Evolutionary conservation across 2,113 vertebrate species (phyloP).

Genomic region (Tringa solitaria): DNA sequence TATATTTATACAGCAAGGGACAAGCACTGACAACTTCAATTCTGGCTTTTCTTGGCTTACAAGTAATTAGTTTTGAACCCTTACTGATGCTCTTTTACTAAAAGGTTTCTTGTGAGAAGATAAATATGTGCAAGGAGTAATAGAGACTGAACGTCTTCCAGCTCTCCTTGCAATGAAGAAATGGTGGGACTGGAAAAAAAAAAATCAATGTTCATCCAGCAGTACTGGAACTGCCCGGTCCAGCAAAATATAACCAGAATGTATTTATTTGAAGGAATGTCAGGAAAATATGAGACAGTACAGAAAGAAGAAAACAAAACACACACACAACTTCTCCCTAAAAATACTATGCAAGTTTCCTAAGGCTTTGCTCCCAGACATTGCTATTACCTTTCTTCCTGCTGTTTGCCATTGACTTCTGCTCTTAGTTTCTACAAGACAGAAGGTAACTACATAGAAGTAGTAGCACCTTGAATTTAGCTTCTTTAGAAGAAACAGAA

Average conservation of each 20-base stretch:
- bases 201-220: not conserved
- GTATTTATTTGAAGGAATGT: not conserved
- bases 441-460: not conserved
- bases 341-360: not conserved
- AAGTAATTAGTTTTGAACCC: not conserved
- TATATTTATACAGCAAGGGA: not conserved
- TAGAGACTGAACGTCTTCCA: not conserved
- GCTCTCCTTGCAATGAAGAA: not conserved
- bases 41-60: not conserved
- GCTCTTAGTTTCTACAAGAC: not conserved
- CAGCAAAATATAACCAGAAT: not conserved
- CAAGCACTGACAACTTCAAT: not conserved
- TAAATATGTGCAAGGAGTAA: not conserved
- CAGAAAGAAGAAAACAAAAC: not conserved
- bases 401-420: not conserved
- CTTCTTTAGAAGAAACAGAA: not conserved
- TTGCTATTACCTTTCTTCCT: not conserved
- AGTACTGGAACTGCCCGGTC: not conserved
- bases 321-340: not conserved
- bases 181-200: not conserved
- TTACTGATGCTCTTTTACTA: not conserved
- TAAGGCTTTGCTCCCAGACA: not conserved
- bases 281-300: not conserved
- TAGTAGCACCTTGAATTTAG: not conserved
- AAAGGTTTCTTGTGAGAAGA: not conserved